phyloP scores from a whole-genome alignment of 1,140 invertebrate species.

The Pseudobourletiella spinata region DNA sequence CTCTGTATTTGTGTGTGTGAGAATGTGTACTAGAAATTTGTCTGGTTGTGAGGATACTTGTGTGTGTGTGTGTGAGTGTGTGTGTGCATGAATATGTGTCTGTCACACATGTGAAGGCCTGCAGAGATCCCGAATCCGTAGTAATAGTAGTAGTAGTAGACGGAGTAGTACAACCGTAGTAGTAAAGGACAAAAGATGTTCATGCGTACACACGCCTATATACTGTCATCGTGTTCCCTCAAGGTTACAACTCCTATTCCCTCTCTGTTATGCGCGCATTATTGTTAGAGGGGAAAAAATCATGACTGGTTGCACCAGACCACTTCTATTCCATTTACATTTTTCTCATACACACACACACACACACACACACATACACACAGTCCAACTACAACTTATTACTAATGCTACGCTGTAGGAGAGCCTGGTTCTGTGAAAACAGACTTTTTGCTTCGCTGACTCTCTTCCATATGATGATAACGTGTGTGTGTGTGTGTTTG shows the following conservation, averaged over 20 bases:
- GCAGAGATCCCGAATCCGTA: neutral
- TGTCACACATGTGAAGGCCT: too few species aligned
- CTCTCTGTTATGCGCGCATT: neutral
- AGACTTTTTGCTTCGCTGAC: neutral
- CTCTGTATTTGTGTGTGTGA: too few species aligned
- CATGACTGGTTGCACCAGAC: constrained; percentile 12
- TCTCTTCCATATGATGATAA: too few species aligned
- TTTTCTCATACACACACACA: neutral
- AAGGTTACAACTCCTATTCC: constrained; percentile 1
- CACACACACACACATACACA: neutral
- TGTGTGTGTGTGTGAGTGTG: too few species aligned
- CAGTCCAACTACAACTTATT: too few species aligned
- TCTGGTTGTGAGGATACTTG: too few species aligned
- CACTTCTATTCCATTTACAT: constrained; percentile 3
- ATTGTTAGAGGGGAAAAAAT: constrained; percentile 24
- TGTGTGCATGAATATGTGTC: too few species aligned
- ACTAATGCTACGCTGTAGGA: too few species aligned
- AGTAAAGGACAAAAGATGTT: neutral
- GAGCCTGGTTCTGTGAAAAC: neutral
- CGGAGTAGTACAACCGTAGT: neutral
- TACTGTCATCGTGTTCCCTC: neutral
- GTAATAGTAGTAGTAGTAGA: neutral
- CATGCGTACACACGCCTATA: too few species aligned
- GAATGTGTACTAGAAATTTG: too few species aligned
- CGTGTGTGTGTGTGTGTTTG: too few species aligned